Base-by-base conservation (phyloP, 2,888 invertebrate species). In the Serripes groenlandicus region DNA sequence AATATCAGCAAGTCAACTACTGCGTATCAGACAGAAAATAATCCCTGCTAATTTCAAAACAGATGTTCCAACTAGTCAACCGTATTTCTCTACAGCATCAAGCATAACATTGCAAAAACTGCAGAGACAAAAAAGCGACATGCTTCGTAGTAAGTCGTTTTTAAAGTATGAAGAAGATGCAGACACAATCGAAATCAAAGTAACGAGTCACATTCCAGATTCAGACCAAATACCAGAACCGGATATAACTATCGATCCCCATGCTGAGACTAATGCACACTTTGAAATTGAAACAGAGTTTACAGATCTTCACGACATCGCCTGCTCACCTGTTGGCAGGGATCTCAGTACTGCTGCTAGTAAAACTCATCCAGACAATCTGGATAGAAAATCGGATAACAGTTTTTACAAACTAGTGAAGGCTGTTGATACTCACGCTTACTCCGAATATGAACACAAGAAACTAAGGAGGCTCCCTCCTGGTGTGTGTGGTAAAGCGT, bases 361-460 rank as follows among this genome's bases (percentile, higher is more conserved):
- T 42, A 66, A 66, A 26, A 42, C 66, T 21, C 66, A 66, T 18
- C 23, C 66, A n/a, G 66, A 42, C 4, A 66, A 23, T 66, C 66
- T 42, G 11, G 66, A 66, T 18, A 37, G 66, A n/a, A 37, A 28
- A 28, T 66, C 66, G 9, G n/a, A n/a, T 66, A 26, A n/a, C 11
- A 4, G 42, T 11, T 83, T 64, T 71, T 85, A 85, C 60, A 82
- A 85, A 72, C 74, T 85, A 15, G 72, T 85, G 0, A 85, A 85
- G 72, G 85, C 85, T 0, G 73, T 85, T 9, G 85, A 85, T 28
- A 62, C 66, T 21, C 71, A 82, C 60, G 70, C 81, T 7, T 85
- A 85, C 56, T 35, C 71, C 18, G 82, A 79, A 23, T 85, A 71
- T 64, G 85, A 85, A 75, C 85, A 85, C 26, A 85, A 85, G 42